Evolutionary conservation across 1,140 invertebrate species (phyloP).

Genomic region (Campodea augens): DNA sequence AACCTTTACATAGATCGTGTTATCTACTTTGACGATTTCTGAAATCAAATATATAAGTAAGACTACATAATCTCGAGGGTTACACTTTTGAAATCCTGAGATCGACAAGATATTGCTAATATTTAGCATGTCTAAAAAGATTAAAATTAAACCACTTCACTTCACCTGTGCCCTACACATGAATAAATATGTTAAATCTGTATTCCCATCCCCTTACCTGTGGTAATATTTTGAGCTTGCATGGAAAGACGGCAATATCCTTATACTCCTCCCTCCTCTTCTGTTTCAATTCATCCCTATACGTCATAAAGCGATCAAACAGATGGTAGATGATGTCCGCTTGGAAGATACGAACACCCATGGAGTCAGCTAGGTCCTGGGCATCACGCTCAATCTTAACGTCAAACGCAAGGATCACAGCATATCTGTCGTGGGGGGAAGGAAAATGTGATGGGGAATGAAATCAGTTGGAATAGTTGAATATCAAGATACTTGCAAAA

Average conservation of each 20-base stretch:
- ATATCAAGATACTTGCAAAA: too few species aligned
- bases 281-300: constrained; percentile 80
- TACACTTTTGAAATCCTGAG: too few species aligned
- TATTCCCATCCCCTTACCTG: constrained; percentile 34
- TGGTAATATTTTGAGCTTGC: constrained; percentile 68
- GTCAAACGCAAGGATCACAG: constrained; percentile 96
- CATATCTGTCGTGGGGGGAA: constrained; percentile 43
- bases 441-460: constrained; percentile 5
- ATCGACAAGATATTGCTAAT: too few species aligned
- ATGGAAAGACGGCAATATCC: constrained; percentile 93
- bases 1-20: too few species aligned
- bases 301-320: constrained; percentile 92
- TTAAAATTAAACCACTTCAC: too few species aligned
- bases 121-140: too few species aligned
- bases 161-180: too few species aligned
- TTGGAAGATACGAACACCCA: constrained; percentile 92
- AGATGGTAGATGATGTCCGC: constrained; percentile 99
- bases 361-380: constrained; percentile 83
- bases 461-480: background rate
- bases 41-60: too few species aligned
- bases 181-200: background rate
- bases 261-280: constrained; percentile 89
- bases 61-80: too few species aligned
- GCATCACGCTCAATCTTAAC: constrained; percentile 96
- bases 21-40: too few species aligned